Evolutionary conservation across 2,888 invertebrate species (phyloP).

Genomic region (Apocheima hispidaria): DNA sequence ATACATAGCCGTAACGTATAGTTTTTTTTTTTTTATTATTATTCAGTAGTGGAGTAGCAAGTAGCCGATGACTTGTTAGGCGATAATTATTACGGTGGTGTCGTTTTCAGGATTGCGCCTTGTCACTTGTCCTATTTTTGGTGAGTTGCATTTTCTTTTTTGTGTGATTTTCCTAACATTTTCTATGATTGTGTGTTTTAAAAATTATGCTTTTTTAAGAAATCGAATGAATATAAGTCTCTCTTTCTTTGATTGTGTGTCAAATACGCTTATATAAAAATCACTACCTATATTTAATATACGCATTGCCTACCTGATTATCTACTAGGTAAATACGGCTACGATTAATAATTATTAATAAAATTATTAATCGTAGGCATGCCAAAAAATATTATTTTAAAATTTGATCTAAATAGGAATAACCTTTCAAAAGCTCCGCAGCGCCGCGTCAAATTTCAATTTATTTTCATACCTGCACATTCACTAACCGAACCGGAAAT

Average conservation of each 20-base stretch:
- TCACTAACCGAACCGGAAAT: conserved; percentile 22
- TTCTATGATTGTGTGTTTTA: background rate
- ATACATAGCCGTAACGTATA: conserved; percentile 58
- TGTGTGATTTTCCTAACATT: too few species aligned
- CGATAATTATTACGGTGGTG: conserved; percentile 50
- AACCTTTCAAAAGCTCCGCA: conserved; percentile 10
- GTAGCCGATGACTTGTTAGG: conserved; percentile 50
- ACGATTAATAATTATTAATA: too few species aligned
- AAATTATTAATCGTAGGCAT: too few species aligned
- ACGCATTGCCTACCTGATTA: too few species aligned
- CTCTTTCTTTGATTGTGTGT: too few species aligned
- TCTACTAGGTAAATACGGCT: too few species aligned
- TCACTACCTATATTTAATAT: too few species aligned
- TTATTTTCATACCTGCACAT: conserved; percentile 25
- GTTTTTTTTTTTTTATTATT: conserved; percentile 46
- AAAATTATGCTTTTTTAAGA: background rate
- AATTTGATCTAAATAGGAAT: background rate
- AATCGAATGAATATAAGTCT: too few species aligned
- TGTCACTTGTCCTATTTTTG: conserved; percentile 51
- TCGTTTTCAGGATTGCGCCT: conserved; percentile 60
- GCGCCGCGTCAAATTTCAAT: conserved; percentile 9
- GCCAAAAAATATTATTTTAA: too few species aligned
- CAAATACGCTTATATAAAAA: too few species aligned
- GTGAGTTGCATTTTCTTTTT: conserved; percentile 54
- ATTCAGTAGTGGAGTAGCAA: conserved; percentile 55